Evolutionary conservation across 2,113 vertebrate species (phyloP), one percentile per base, ranked within the genome.

Genomic region (Salvelinus namaycush): DNA sequence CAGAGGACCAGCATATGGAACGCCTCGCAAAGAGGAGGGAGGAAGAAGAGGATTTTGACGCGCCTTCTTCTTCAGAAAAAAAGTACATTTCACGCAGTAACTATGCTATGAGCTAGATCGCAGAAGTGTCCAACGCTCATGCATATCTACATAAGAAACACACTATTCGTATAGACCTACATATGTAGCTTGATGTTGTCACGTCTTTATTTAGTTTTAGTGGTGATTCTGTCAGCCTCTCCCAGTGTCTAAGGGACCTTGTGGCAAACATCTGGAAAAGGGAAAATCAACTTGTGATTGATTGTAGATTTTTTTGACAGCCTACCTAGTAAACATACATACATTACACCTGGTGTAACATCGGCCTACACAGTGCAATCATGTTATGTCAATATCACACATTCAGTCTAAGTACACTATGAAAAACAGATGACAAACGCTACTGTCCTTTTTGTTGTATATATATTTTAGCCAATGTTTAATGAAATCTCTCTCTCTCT

Each of bases 1-100:
- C 87, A 77, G 81, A 88, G 85, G 81, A 86, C 79, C 81, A 74
- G 84, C 80, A 79, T 20, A 54, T 54, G 51, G 51, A 18, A 54
- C 51, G 51, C 51, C 51, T 54, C 51, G 14, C 51, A 18, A 54
- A 5, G 16, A 54, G 14, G 51, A 54, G 13, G 49, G 48, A 51
- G 48, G 48, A 0, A 68, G 78, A 74, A 71, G 81, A 78, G 18
- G 77, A 70, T 81, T 87, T 81, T 81, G 78, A 75, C 67, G 78
- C 76, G 86, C 12, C 9, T 51, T 51, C 48, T 14, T 51, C 48
- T 14, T 51, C 48, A 51, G 48, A 51, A 51, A 14, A 48, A 14
- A 14, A 11, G 48, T 18, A 54, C 3, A 54, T 54, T 54, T 54
- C 49, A 44, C 39, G 8, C 39, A 44, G 39, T 44, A 44, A 44